Percentiles rank a stretch among this genome's conserved stretches.
Conservation (phyloP, 1,140 invertebrate genomes). For the Gyrodactylus bullatarudis region DNA sequence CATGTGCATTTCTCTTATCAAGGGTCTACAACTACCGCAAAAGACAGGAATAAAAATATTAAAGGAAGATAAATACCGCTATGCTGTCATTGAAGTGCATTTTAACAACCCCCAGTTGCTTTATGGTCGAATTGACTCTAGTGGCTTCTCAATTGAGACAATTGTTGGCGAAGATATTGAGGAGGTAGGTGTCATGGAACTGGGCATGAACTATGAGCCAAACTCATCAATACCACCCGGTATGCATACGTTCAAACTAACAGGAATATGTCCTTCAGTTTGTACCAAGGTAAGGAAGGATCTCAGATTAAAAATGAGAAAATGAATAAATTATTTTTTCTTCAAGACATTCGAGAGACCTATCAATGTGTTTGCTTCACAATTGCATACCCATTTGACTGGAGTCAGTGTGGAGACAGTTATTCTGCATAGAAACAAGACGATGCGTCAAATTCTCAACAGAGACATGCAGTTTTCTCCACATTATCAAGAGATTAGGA, state of each 20-base stretch:
- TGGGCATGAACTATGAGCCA: slow-evolving; percentile 74
- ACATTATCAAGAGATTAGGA: slow-evolving; percentile 81
- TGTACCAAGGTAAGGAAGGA: slow-evolving; percentile 62
- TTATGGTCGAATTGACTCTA: slow-evolving; percentile 54
- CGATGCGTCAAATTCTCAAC: slow-evolving; percentile 40
- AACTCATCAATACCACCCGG: slow-evolving; percentile 83
- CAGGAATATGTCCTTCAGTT: slow-evolving; percentile 57
- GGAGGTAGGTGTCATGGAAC: slow-evolving; percentile 75
- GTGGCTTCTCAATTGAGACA: slow-evolving; percentile 46
- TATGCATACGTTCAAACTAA: slow-evolving; percentile 35
- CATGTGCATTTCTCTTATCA: no score
- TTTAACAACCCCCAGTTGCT: slow-evolving; percentile 95
- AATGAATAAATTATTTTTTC: no score
- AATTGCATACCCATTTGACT: slow-evolving; percentile 76
- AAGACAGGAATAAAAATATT: background rate
- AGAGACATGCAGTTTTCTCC: slow-evolving; percentile 76
- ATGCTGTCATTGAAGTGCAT: slow-evolving; percentile 74
- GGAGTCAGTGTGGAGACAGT: slow-evolving; percentile 46
- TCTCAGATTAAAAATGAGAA: no score
- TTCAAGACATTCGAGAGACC: slow-evolving; percentile 30
- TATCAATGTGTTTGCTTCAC: slow-evolving; percentile 73
- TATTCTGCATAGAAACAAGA: slow-evolving; percentile 37
- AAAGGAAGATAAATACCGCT: slow-evolving; percentile 20
- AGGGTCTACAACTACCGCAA: no score
- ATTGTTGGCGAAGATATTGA: slow-evolving; percentile 29